These are phyloP conservation scores for Hyposoter dolosus DNA, from an alignment of 2,888 invertebrate genomes.

Conservation along the genomic window DNA sequence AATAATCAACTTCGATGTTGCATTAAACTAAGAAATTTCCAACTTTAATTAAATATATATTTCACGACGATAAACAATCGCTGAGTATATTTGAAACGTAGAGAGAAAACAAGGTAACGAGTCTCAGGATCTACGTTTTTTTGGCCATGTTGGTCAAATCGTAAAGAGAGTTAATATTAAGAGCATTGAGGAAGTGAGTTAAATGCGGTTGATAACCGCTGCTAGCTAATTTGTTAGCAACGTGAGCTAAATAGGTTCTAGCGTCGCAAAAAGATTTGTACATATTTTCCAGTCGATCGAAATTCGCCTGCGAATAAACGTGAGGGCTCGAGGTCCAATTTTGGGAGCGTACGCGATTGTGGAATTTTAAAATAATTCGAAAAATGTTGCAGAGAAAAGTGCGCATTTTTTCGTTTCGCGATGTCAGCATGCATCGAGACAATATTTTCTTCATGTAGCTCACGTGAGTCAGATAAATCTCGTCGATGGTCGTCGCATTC, in stretches of 20 bases:
- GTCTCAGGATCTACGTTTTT: constrained; percentile 31
- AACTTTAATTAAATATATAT: background rate
- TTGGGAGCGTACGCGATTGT: constrained; percentile 87
- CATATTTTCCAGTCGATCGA: constrained; percentile 86
- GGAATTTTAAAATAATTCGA: constrained; percentile 90
- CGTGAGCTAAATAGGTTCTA: constrained; percentile 88
- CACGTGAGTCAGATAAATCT: constrained; percentile 90
- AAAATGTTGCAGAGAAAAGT: constrained; percentile 90
- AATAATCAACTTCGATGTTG: constrained; percentile 7
- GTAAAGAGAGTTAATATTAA: constrained; percentile 87
- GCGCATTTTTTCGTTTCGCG: constrained; percentile 89
- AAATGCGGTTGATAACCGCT: constrained; percentile 90
- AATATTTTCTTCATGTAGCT: constrained; percentile 91
- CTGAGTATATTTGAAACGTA: background rate
- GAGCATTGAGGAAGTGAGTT: constrained; percentile 88
- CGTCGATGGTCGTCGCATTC: constrained; percentile 89
- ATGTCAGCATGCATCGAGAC: constrained; percentile 91
- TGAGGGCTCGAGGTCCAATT: constrained; percentile 87
- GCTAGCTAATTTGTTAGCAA: constrained; percentile 87
- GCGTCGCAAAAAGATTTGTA: constrained; percentile 88
- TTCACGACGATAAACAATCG: background rate
- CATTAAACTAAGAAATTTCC: background rate
- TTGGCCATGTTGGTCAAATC: constrained; percentile 67
- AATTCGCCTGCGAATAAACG: constrained; percentile 87
- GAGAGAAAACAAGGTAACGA: background rate